Evolutionary conservation across 2,888 invertebrate species (phyloP).

Genomic region (Crossocerus cetratus): DNA sequence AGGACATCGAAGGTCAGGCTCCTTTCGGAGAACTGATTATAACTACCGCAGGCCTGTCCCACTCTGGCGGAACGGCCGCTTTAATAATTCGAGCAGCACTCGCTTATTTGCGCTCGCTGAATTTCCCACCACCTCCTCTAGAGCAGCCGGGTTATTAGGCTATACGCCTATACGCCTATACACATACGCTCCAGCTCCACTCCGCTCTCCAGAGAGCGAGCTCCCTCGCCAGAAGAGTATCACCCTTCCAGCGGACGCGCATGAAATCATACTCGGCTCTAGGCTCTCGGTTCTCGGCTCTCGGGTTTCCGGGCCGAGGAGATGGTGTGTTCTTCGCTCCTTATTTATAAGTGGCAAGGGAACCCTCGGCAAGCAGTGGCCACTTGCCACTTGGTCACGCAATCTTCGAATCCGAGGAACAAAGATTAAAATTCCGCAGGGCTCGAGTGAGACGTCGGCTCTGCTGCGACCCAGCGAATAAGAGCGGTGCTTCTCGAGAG

Average conservation of each 20-base stretch:
- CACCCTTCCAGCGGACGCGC: neutral
- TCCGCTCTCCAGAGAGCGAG: neutral
- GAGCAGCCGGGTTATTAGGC: too few species aligned
- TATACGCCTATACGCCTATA: too few species aligned
- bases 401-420: slow-evolving; percentile 40
- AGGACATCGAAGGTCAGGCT: too few species aligned
- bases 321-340: slow-evolving; percentile 1
- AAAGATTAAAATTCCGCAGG: slow-evolving; percentile 56
- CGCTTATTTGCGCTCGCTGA: neutral
- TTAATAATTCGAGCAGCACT: neutral
- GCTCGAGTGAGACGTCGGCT: slow-evolving; percentile 6
- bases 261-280: slow-evolving; percentile 4
- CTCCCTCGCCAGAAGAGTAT: neutral
- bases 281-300: neutral
- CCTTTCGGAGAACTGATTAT: too few species aligned
- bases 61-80: neutral
- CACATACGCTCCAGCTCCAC: too few species aligned
- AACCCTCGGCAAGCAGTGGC: neutral
- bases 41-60: too few species aligned
- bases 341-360: neutral
- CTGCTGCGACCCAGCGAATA: neutral
- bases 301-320: neutral
- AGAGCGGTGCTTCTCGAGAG: neutral
- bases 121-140: neutral
- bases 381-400: slow-evolving; percentile 12